Conservation (phyloP, 2,888 invertebrate genomes). For the Cerastis rubricosa region DNA sequence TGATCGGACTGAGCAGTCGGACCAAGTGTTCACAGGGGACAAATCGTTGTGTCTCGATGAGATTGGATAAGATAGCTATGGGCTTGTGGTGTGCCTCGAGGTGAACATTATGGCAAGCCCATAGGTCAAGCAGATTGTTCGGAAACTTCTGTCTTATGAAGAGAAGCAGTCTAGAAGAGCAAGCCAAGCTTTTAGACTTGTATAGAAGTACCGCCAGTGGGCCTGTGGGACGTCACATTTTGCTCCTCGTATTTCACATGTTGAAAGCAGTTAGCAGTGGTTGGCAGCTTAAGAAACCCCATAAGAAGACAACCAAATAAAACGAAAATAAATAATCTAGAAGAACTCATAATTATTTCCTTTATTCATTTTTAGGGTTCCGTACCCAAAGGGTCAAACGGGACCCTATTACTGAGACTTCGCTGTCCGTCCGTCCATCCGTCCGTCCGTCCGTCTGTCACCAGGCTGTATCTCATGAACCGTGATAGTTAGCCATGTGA, state of each 20-base stretch:
- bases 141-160: no score
- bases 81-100: neutral
- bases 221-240: neutral
- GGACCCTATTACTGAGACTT: no score
- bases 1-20: no score
- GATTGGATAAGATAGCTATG: neutral
- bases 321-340: neutral
- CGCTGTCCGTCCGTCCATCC: no score
- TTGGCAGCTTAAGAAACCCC: neutral
- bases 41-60: neutral
- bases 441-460: no score
- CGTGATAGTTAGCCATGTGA: no score
- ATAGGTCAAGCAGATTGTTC: neutral
- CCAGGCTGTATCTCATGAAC: no score
- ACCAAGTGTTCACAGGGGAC: no score
- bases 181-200: neutral
- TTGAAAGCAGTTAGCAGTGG: neutral
- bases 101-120: no score
- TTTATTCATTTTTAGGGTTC: no score
- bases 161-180: neutral
- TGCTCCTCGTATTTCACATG: neutral
- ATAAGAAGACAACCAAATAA: neutral
- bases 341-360: constrained; percentile 31
- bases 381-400: no score
- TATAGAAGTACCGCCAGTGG: neutral